Percentiles rank a stretch among this genome's conserved stretches.
Conservation (phyloP, 2,888 invertebrate species). For the Scelioninae gen. 1 region DNA sequence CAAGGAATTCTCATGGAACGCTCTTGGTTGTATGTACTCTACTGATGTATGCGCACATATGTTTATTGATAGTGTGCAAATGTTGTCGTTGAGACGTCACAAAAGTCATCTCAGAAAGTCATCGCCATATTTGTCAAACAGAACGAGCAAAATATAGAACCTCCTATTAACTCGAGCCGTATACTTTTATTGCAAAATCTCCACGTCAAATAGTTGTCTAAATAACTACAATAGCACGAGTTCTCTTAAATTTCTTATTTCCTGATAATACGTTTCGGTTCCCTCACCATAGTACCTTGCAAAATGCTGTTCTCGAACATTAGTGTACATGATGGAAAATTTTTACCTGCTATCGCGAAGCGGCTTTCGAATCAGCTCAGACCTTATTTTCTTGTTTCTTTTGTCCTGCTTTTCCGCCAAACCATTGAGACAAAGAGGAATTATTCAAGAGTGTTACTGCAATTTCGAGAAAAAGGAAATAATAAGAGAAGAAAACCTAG, state of each 20-base stretch:
- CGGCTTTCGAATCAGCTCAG: constrained; percentile 29
- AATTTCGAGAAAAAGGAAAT: constrained; percentile 55
- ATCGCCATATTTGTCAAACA: constrained; percentile 32
- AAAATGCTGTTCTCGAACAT: not conserved
- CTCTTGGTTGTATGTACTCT: constrained; percentile 51
- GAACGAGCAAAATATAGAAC: constrained; percentile 5
- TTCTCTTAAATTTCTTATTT: constrained; percentile 11
- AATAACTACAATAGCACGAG: not conserved
- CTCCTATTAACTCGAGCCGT: constrained; percentile 1
- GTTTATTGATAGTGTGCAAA: constrained; percentile 69
- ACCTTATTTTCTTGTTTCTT: not conserved
- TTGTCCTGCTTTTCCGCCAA: not conserved
- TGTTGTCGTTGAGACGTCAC: constrained; percentile 52
- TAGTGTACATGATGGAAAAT: constrained; percentile 19
- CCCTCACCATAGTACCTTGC: not conserved
- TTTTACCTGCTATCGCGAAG: constrained; percentile 12
- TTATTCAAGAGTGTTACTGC: constrained; percentile 61
- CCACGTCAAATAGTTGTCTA: constrained; percentile 1
- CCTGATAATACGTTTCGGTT: not conserved
- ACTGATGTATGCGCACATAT: constrained; percentile 57
- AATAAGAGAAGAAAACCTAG: constrained; percentile 58
- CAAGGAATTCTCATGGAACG: constrained; percentile 65
- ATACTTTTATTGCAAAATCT: not conserved
- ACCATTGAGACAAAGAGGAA: constrained; percentile 57
- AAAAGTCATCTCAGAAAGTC: constrained; percentile 37